Percentiles rank a stretch among this genome's conserved stretches.
phyloP scores from a whole-genome alignment of 2,888 invertebrate genomes.

The Nomada fabriciana region DNA sequence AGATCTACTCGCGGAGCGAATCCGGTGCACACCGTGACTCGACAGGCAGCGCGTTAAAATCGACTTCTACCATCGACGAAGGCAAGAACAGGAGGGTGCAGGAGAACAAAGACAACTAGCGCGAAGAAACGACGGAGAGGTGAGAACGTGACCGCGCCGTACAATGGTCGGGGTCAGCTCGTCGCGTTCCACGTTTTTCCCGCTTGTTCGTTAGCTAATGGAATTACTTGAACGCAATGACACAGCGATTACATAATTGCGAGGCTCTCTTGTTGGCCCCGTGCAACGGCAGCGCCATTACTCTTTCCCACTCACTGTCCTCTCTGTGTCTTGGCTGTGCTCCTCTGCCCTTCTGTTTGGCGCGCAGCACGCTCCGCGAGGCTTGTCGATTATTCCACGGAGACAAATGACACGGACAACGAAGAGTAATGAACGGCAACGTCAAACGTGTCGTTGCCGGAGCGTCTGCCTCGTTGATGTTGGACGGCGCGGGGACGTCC shows the following conservation, averaged over 20 bases:
- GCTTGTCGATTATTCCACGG: conserved; percentile 73
- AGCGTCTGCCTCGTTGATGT: not conserved
- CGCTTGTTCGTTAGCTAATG: conserved; percentile 78
- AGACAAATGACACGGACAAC: conserved; percentile 77
- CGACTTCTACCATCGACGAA: conserved; percentile 42
- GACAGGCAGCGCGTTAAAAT: conserved; percentile 61
- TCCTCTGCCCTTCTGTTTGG: conserved; percentile 15
- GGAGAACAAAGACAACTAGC: not conserved
- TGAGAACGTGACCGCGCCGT: conserved; percentile 66
- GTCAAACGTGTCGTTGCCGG: conserved; percentile 57
- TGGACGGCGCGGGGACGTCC: too few relatives aligned
- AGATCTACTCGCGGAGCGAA: conserved; percentile 34
- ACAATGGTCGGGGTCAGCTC: conserved; percentile 53
- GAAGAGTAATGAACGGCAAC: conserved; percentile 75
- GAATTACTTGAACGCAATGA: conserved; percentile 83
- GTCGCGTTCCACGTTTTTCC: conserved; percentile 40
- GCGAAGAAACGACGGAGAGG: conserved; percentile 48
- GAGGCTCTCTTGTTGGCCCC: conserved; percentile 68
- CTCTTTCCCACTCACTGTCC: conserved; percentile 43
- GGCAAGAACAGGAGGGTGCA: conserved; percentile 4
- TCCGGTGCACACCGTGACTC: conserved; percentile 54
- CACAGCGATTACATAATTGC: conserved; percentile 83
- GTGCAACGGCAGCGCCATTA: conserved; percentile 63
- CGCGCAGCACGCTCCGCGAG: conserved; percentile 35
- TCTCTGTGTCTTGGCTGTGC: conserved; percentile 1